A percentile compares a stretch with the other conserved stretches of the same genome.
These are phyloP conservation scores for Cataglyphis altisquamis DNA, from an alignment of 2,888 invertebrate species.

Conservation along the genomic window DNA sequence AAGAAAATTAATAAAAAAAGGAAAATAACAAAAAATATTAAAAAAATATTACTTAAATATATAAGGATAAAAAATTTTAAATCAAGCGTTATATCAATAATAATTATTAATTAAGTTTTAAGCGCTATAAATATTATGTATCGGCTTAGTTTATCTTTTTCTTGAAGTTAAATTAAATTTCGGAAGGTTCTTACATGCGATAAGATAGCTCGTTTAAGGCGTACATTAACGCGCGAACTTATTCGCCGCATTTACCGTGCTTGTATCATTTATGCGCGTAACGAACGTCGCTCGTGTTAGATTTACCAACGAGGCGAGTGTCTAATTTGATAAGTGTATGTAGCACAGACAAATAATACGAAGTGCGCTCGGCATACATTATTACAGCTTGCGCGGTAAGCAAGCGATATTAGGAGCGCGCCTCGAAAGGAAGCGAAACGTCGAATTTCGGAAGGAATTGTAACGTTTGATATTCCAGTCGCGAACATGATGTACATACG, in stretches of 20 bases:
- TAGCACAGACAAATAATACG: conserved; percentile 45
- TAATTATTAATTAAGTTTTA: conserved; percentile 34
- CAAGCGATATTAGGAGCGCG: conserved; percentile 24
- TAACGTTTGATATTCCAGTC: conserved; percentile 49
- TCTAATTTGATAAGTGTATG: conserved; percentile 53
- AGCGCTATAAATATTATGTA: conserved; percentile 4
- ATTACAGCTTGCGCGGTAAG: conserved; percentile 32
- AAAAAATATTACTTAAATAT: not conserved
- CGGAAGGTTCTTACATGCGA: conserved; percentile 23
- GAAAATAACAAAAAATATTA: not conserved
- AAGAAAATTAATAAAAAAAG: not conserved
- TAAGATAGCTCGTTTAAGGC: not conserved
- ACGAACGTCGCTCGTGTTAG: conserved; percentile 44
- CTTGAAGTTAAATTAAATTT: conserved; percentile 23
- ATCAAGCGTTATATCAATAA: not conserved
- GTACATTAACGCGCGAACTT: conserved; percentile 24
- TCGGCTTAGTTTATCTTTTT: not conserved
- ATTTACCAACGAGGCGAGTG: conserved; percentile 43
- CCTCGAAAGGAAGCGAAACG: conserved; percentile 28
- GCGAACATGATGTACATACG: conserved; percentile 43
- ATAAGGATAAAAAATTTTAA: not conserved
- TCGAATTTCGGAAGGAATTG: conserved; percentile 58
- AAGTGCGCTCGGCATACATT: conserved; percentile 54
- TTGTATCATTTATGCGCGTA: conserved; percentile 43
- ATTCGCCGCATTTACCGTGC: conserved; percentile 25